These are phyloP conservation scores for Natator depressus DNA, from an alignment of 2,113 vertebrate genomes.

Conservation along the genomic window DNA sequence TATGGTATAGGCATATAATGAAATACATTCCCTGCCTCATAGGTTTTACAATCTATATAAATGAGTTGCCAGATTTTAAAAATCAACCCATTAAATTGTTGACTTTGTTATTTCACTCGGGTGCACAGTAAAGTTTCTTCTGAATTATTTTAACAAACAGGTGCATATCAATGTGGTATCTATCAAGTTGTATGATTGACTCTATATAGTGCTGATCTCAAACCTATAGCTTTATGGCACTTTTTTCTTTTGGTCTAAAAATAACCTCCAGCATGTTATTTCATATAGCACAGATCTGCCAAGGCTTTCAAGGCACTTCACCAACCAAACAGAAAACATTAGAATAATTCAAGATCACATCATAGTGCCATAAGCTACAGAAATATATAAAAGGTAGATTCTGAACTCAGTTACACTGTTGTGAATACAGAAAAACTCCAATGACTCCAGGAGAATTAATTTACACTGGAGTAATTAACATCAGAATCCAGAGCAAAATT, in stretches of 20 bases:
- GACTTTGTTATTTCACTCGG: neutral
- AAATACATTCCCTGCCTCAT: neutral
- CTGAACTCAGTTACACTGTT: rapidly evolving
- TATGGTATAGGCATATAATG: neutral
- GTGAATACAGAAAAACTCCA: neutral
- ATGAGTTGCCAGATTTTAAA: neutral
- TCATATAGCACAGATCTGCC: neutral
- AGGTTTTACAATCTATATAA: neutral
- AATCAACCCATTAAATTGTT: neutral
- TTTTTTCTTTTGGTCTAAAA: neutral
- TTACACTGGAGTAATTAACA: neutral
- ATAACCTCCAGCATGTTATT: neutral
- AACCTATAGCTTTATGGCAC: neutral
- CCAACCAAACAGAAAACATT: neutral
- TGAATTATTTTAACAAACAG: rapidly evolving
- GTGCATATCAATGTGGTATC: neutral
- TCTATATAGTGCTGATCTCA: rapidly evolving
- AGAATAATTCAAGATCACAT: neutral
- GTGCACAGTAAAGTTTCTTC: neutral
- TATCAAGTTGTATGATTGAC: neutral
- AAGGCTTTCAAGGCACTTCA: neutral
- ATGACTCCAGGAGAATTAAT: neutral
- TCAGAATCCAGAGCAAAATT: rapidly evolving
- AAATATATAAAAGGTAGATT: neutral
- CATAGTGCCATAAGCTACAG: neutral